Evolutionary conservation across 2,797 vertebrate genomes (phyloP).

Genomic region (Enteromius argenteus): DNA sequence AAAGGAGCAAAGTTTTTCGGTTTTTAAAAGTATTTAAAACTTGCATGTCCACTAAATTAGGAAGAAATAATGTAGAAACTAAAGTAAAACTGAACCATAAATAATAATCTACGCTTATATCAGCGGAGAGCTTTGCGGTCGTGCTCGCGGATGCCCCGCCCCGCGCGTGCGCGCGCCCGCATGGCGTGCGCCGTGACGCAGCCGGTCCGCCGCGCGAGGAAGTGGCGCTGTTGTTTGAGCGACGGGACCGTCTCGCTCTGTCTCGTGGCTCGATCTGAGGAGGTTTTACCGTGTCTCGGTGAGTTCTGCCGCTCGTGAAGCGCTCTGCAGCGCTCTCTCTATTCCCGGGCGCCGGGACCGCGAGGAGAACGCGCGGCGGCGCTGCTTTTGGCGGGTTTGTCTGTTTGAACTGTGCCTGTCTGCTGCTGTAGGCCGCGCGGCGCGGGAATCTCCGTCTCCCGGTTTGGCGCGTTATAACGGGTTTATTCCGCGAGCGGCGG

Average conservation of each 20-base stretch:
- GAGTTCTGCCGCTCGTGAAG: slow-evolving; percentile 6
- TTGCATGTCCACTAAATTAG: neutral
- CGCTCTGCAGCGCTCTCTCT: neutral
- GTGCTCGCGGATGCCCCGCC: neutral
- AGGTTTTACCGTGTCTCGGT: slow-evolving; percentile 14
- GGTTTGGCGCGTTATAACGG: neutral
- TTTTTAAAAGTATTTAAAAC: neutral
- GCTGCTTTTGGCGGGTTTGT: slow-evolving; percentile 63
- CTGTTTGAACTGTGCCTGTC: slow-evolving; percentile 15
- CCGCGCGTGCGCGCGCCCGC: slow-evolving; percentile 13
- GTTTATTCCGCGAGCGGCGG: neutral
- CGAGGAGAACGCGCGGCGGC: slow-evolving; percentile 3
- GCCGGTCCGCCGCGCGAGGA: slow-evolving; percentile 60
- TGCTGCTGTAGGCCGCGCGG: slow-evolving; percentile 36
- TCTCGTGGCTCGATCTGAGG: slow-evolving; percentile 71
- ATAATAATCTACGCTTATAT: too few species aligned
- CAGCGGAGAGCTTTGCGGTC: too few species aligned
- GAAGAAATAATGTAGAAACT: neutral
- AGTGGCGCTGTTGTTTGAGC: slow-evolving; percentile 77
- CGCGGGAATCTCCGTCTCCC: slow-evolving; percentile 23
- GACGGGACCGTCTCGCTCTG: slow-evolving; percentile 77
- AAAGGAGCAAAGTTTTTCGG: neutral
- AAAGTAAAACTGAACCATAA: too few species aligned
- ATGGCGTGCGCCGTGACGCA: slow-evolving; percentile 21
- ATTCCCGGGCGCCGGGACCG: too few species aligned